Evolutionary conservation across 2,797 vertebrate species (phyloP).

Genomic region (Sphaeramia orbicularis): DNA sequence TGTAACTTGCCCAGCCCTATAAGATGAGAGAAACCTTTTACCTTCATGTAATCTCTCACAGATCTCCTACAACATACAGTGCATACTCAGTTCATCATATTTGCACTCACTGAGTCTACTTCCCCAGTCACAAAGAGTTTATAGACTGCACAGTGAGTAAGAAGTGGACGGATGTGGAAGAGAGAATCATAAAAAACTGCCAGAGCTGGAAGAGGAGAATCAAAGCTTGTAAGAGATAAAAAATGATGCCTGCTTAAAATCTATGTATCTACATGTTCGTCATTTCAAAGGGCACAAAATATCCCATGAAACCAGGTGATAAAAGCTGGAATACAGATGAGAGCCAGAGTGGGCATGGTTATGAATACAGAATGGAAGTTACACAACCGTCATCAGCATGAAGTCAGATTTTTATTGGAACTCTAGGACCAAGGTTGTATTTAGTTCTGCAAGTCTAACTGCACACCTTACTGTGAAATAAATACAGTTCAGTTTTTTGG

Average conservation of each 20-base stretch:
- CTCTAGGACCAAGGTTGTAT: neutral
- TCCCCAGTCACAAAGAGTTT: neutral
- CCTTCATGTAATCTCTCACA: conserved; percentile 11
- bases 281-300: conserved; percentile 41
- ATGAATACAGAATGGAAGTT: conserved; percentile 28
- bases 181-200: conserved; percentile 3
- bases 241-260: conserved; percentile 1
- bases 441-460: neutral
- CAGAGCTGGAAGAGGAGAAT: conserved; percentile 7
- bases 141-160: conserved; percentile 12
- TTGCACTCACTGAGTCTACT: neutral
- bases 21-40: neutral
- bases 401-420: neutral
- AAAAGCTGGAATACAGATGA: conserved; percentile 40
- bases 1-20: too few species aligned
- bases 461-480: neutral
- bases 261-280: conserved; percentile 22
- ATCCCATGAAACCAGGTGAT: conserved; percentile 24
- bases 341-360: conserved; percentile 5
- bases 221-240: conserved; percentile 3
- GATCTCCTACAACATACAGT: neutral
- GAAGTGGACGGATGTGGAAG: conserved; percentile 13
- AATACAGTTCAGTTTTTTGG: neutral
- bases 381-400: conserved; percentile 2
- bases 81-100: neutral